A percentile compares a stretch with the other conserved stretches of the same genome.
phyloP scores from a whole-genome alignment of 2,888 invertebrate genomes.

The Cataglyphis albicans region DNA sequence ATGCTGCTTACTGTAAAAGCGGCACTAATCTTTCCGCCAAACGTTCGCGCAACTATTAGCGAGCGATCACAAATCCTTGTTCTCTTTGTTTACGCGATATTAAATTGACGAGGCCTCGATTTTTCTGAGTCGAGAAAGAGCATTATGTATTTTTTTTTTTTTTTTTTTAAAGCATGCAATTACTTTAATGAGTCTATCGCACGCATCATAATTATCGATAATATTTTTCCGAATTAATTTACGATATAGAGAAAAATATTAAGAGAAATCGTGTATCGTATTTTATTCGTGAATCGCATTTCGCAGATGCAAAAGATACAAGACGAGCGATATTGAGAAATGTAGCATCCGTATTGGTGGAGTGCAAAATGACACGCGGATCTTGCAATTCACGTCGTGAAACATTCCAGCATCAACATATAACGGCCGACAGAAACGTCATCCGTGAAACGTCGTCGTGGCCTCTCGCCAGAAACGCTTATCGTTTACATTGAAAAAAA shows the following conservation, averaged over 20 bases:
- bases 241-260: background rate
- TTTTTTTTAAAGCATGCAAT: constrained; percentile 8
- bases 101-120: constrained; percentile 19
- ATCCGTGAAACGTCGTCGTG: background rate
- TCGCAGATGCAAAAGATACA: background rate
- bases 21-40: constrained; percentile 51
- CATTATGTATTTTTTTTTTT: background rate
- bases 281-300: background rate
- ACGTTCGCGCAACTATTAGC: constrained; percentile 27
- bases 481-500: background rate
- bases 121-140: constrained; percentile 1
- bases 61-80: constrained; percentile 8
- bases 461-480: background rate
- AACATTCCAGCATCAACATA: background rate
- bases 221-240: constrained; percentile 20
- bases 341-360: background rate
- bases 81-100: background rate
- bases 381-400: background rate
- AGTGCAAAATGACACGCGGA: background rate
- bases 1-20: constrained; percentile 77
- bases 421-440: background rate
- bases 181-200: constrained; percentile 12
- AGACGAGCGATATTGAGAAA: background rate
- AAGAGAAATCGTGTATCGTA: background rate
- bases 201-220: background rate